Conservation (phyloP, 2,888 invertebrate genomes). For the Ramazzottius varieornatus region DNA sequence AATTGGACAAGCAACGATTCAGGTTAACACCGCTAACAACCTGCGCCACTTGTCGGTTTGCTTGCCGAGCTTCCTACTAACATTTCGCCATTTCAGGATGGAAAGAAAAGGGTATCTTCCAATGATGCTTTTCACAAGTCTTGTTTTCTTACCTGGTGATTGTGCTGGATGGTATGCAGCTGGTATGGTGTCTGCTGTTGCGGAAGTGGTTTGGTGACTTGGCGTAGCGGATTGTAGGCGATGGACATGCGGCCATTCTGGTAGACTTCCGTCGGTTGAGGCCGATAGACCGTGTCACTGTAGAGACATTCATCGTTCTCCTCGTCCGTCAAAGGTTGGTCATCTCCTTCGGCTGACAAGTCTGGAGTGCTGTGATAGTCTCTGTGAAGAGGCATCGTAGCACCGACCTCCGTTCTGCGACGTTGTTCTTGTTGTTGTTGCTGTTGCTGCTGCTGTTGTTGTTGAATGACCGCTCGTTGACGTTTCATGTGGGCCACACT, state of each 20-base stretch:
- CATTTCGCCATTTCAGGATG: no score
- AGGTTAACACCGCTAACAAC: no score
- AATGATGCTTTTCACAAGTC: no score
- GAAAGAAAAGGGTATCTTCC: no score
- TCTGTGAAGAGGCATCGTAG: conserved; percentile 32
- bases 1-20: no score
- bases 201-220: not conserved
- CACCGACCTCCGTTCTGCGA: conserved; percentile 15
- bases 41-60: no score
- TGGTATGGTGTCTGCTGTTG: not conserved
- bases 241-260: not conserved
- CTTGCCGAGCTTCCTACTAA: no score
- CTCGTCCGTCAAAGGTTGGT: not conserved
- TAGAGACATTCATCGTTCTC: not conserved
- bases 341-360: conserved; percentile 9
- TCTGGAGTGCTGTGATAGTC: conserved; percentile 76
- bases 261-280: not conserved
- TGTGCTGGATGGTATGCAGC: no score
- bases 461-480: conserved; percentile 31
- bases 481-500: conserved; percentile 88
- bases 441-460: conserved; percentile 7
- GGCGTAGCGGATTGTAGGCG: not conserved
- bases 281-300: not conserved
- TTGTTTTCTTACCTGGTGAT: no score
- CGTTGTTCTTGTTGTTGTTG: conserved; percentile 9